Evolutionary conservation across 2,797 vertebrate genomes (phyloP), one percentile per base, ranked within the genome.

Genomic region (Thalassophryne amazonica): DNA sequence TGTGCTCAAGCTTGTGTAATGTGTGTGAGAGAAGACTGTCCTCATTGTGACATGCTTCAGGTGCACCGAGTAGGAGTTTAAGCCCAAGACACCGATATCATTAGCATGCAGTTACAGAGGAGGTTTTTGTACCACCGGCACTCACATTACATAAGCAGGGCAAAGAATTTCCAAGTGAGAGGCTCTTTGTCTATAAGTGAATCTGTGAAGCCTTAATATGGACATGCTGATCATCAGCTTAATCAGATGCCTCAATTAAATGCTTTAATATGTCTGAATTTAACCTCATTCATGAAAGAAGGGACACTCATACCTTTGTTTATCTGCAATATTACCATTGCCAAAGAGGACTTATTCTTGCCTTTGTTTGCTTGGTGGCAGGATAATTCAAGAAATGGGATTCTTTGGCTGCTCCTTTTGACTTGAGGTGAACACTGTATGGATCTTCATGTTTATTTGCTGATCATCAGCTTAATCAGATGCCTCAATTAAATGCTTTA

Each of bases 131-230:
- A 63, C 68, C 68, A 63, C 70, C 60, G 73, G 39, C 28, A 18
- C 61, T 66, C 48, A 5, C 20, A 18, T 75, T 80, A 69, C 60
- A 76, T 70, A 60, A 74, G 45, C 69, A 51, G 31, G 34, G 19
- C 4, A 45, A 64, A 56, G 45, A 8, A 56, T 76, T 47, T 76
- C 49, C 34, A 71, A 56, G 63, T 58, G 46, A 74, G 58, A 71
- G 56, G 5, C 59, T 72, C 72, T 70, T 69, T 76, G 67, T 80
- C 64, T 69, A 49, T 49, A 55, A 65, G 53, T 49, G 61, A 77
- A 70, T 78, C 60, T 50, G 70, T 82, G 75, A 75, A 74, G 36
- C 42, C 56, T 9, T 53, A 49, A 51, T 52, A 64, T 58, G 51
- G 62, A 69, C 25, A 47, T 40, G 66, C 50, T 80, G 70, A 65